phyloP scores from a whole-genome alignment of 2,113 vertebrate genomes.

The Tetrao urogallus region DNA sequence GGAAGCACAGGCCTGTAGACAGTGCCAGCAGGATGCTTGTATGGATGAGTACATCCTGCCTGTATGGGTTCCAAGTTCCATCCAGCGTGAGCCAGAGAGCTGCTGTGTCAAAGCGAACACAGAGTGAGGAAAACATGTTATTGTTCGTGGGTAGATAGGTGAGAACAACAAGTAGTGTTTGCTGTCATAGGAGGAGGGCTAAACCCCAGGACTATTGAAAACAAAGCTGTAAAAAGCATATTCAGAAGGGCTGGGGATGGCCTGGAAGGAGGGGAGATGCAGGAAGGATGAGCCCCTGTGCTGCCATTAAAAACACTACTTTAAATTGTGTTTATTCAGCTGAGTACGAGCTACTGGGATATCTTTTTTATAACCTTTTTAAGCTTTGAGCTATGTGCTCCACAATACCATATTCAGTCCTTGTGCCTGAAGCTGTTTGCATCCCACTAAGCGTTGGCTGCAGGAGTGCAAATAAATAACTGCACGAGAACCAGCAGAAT shows the following conservation, averaged over 20 bases:
- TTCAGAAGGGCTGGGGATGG: neutral
- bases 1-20: neutral
- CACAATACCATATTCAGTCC: rapidly evolving
- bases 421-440: neutral
- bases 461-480: neutral
- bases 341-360: too few relatives aligned
- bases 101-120: neutral
- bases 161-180: neutral
- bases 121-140: neutral
- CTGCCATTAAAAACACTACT: neutral
- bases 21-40: neutral
- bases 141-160: neutral
- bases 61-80: neutral
- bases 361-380: too few relatives aligned
- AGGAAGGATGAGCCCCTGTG: neutral
- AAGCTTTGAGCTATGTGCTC: neutral
- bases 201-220: neutral
- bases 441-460: too few relatives aligned
- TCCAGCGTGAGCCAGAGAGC: neutral
- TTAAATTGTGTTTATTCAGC: neutral
- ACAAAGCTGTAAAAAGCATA: neutral
- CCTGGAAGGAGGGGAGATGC: too few relatives aligned
- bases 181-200: neutral
- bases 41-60: neutral
- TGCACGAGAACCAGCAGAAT: neutral